Conservation (phyloP, 2,888 invertebrate species). For the Acrocyrtus sp. region DNA sequence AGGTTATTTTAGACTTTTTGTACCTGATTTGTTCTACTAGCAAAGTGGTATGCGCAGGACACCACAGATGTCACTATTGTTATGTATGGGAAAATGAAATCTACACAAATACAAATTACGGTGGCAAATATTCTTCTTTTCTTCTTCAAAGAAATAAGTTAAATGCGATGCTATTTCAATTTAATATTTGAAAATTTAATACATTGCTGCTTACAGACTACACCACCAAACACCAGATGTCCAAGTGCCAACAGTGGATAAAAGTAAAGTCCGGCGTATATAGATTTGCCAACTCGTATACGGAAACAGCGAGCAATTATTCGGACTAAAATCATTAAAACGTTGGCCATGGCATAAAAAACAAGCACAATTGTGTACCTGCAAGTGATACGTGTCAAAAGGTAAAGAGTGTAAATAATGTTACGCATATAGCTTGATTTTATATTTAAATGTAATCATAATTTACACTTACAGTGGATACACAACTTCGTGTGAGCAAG, state of each 20-base stretch:
- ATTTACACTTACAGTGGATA: constrained; percentile 86
- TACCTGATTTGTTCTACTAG: constrained; percentile 84
- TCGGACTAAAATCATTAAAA: constrained; percentile 81
- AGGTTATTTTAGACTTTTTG: too few species aligned
- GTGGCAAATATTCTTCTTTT: constrained; percentile 2
- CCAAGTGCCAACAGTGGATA: constrained; percentile 86
- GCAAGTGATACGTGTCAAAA: constrained; percentile 64
- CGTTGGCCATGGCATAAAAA: constrained; percentile 85
- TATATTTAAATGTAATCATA: too few species aligned
- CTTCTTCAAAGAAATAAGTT: too few species aligned
- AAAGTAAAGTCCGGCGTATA: constrained; percentile 95
- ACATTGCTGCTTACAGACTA: constrained; percentile 93
- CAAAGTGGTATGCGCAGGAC: constrained; percentile 92
- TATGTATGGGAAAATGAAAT: constrained; percentile 94
- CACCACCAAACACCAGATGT: constrained; percentile 89
- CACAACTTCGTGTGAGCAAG: constrained; percentile 98
- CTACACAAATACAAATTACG: constrained; percentile 71
- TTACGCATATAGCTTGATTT: too few species aligned
- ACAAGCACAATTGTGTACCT: constrained; percentile 93
- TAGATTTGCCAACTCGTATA: constrained; percentile 69
- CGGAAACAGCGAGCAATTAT: constrained; percentile 75
- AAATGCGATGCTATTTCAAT: too few species aligned
- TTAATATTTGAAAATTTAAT: too few species aligned
- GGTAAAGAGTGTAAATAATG: not conserved
- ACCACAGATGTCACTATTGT: constrained; percentile 91